Evolutionary conservation across 2,113 vertebrate species (phyloP).

Genomic region (Sphyrna mokarran): DNA sequence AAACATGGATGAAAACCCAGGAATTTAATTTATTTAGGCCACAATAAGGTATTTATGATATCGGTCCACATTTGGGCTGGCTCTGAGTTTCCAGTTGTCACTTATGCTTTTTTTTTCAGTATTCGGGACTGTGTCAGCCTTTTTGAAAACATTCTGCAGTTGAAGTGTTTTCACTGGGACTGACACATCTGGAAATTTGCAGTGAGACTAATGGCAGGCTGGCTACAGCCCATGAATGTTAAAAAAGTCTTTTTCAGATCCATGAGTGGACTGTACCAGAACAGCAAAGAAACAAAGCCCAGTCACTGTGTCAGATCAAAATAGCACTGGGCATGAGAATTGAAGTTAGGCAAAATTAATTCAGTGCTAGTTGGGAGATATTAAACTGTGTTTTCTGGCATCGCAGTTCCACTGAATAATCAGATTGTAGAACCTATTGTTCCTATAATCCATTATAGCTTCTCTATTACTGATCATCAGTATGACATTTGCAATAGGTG

Average conservation of each 20-base stretch:
- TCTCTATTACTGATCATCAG: not conserved
- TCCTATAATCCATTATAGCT: not conserved
- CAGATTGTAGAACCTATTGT: not conserved
- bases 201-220: not conserved
- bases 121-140: not conserved
- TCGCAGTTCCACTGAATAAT: not conserved
- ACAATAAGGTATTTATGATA: not conserved
- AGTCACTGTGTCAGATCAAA: not conserved
- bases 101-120: not conserved
- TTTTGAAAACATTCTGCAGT: not conserved
- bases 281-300: not conserved
- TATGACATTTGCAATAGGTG: slow-evolving; percentile 14
- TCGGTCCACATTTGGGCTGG: not conserved
- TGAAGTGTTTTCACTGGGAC: not conserved
- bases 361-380: not conserved
- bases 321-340: not conserved
- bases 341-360: slow-evolving; percentile 3
- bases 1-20: not conserved
- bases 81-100: not conserved
- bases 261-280: not conserved
- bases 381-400: not conserved
- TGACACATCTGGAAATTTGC: not conserved
- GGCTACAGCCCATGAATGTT: not conserved
- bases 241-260: not conserved
- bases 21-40: not conserved